phyloP scores from a whole-genome alignment of 1,140 invertebrate species.

The Drosophila insularis region DNA sequence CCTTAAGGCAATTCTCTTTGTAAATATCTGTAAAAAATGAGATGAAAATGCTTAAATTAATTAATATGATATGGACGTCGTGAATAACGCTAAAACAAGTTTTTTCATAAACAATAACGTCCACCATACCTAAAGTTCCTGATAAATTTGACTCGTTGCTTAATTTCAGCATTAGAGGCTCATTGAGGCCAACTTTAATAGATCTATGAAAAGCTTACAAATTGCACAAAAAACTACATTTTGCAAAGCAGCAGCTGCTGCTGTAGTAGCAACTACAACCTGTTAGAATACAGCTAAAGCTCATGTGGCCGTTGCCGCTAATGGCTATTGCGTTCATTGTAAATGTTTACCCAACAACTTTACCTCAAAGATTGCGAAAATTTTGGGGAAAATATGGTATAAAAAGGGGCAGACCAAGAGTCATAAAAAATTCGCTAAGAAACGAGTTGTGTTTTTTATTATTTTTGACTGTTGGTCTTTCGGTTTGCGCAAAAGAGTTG shows the following conservation, averaged over 20 bases:
- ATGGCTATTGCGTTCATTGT: conserved; percentile 70
- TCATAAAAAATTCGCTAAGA: conserved; percentile 35
- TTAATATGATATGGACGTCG: too few species aligned
- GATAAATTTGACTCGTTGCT: conserved; percentile 25
- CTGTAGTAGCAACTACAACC: conserved; percentile 32
- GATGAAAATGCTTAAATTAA: too few species aligned
- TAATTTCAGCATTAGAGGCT: conserved; percentile 36
- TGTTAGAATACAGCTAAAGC: conserved; percentile 48
- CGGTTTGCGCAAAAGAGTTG: conserved; percentile 24
- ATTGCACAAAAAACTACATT: conserved; percentile 7
- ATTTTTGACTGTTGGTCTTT: conserved; percentile 33
- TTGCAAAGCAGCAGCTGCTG: not conserved
- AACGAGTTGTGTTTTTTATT: conserved; percentile 57
- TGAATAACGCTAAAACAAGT: not conserved
- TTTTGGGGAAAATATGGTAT: conserved; percentile 58
- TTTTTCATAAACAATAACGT: not conserved
- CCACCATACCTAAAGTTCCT: not conserved
- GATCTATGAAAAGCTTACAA: conserved; percentile 32
- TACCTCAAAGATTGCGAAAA: conserved; percentile 73
- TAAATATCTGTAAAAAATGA: too few species aligned
- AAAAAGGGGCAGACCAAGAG: conserved; percentile 48
- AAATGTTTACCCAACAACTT: conserved; percentile 26
- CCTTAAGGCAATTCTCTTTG: too few species aligned
- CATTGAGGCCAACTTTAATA: conserved; percentile 52
- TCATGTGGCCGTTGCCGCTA: conserved; percentile 46